Base-by-base conservation (phyloP, 2,113 vertebrate species). In the Eidolon helvum region DNA sequence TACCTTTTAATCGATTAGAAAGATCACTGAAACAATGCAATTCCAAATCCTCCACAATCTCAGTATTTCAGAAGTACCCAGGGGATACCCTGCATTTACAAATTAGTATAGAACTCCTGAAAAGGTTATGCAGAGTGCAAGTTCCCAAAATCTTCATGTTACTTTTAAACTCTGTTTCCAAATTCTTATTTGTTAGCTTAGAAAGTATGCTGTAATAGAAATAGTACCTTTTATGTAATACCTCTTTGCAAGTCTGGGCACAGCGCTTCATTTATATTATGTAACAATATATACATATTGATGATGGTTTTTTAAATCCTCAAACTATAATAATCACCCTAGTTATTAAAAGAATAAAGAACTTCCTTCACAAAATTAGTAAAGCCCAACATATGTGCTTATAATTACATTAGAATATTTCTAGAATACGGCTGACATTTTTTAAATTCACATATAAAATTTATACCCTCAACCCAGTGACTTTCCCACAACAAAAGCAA, bases 291-390 rank as follows among this genome's bases (percentile, higher is more conserved):
- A 59, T 0, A 28, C 14, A 61, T 45, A 57, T 0, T 30, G 7
- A 68, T 24, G 45, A 53, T 24, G 53, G 12, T 12, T 50, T 92
- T 87, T 72, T 12, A 72, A 91, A 72, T 50, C 38, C n/a, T 89
- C 45, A 66, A 72, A 50, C 21, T 53, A 22, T 14, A 61, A 57
- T 48, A 72, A 50, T 35, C 66, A 50, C 48, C 33, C 24, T 43
- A 65, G 16, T 53, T 66, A 85, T 68, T 57, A 75, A 74, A 91
- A 38, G 14, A 91, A 72, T n/a, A 86, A 59, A 75, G 68, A 71
- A 83, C n/a, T 43, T 66, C 10, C 35, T 80, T 90, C 79, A 87
- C 21, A 94, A 65, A 92, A 95, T 40, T n/a, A 92, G 38, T 57
- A 12, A 22, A 77, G 1, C 3, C 30, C 63, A 85, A 63, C 24